These are phyloP conservation scores for Anser cygnoides DNA, from an alignment of 2,113 vertebrate genomes.

Conservation along the genomic window DNA sequence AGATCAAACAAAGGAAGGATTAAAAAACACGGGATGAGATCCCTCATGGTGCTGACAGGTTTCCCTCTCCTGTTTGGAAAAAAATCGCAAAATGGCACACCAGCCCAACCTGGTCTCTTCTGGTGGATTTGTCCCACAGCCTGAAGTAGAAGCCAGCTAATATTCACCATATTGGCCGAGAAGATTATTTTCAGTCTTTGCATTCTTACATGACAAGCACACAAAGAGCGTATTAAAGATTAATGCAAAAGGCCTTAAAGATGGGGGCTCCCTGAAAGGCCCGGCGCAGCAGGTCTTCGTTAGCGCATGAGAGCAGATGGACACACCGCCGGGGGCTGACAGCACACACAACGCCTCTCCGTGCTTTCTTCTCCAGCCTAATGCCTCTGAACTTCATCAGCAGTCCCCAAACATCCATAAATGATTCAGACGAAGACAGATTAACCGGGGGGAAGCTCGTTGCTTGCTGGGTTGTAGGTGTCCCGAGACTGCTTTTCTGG, in stretches of 20 bases:
- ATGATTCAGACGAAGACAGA: constrained; percentile 45
- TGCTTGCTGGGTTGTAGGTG: not conserved
- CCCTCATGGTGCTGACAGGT: not conserved
- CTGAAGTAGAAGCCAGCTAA: not conserved
- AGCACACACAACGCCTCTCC: not conserved
- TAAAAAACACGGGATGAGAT: not conserved
- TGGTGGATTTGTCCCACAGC: not conserved
- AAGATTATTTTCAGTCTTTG: constrained; percentile 6
- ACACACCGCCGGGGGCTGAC: not conserved
- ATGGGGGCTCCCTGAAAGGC: constrained; percentile 6
- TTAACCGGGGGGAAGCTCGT: not conserved
- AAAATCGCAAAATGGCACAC: not conserved
- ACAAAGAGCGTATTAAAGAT: constrained; percentile 51
- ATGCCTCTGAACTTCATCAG: constrained; percentile 38
- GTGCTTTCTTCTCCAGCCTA: constrained; percentile 8
- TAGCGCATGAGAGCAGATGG: not conserved
- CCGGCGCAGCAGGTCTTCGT: not conserved
- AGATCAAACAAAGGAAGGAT: not conserved
- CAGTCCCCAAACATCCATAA: constrained; percentile 30
- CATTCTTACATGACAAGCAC: not conserved
- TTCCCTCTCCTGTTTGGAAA: not conserved
- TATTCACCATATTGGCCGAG: not conserved
- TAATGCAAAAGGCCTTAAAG: constrained; percentile 20
- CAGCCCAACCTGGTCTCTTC: not conserved
- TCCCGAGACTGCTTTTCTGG: not conserved